A percentile compares a stretch with the other conserved stretches of the same genome.
Evolutionary conservation across 2,797 vertebrate genomes (phyloP).

Genomic region (Parambassis ranga): DNA sequence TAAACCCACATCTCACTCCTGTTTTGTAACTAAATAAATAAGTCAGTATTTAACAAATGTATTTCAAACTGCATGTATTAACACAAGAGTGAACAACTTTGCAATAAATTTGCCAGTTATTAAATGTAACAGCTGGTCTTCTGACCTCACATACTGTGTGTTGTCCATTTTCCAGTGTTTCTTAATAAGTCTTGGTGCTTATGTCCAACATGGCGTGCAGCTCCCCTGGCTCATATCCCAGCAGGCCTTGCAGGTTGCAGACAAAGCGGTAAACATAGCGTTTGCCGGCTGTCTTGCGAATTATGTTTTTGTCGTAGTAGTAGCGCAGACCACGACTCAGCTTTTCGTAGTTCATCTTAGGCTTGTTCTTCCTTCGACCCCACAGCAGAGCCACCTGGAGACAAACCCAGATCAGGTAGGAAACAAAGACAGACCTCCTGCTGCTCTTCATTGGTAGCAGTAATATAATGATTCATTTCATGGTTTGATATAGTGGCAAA

Average conservation of each 20-base stretch:
- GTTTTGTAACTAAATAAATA: too few species aligned
- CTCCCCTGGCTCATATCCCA: slow-evolving; percentile 72
- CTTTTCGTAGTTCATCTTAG: slow-evolving; percentile 82
- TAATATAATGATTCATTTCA: too few species aligned
- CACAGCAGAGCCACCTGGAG: slow-evolving; percentile 75
- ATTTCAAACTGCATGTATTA: too few species aligned
- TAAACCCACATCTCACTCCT: too few species aligned
- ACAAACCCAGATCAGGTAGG: neutral
- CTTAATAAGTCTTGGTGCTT: slow-evolving; percentile 10
- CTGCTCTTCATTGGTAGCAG: too few species aligned
- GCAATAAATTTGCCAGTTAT: too few species aligned
- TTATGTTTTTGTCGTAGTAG: slow-evolving; percentile 82
- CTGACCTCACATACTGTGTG: neutral
- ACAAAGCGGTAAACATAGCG: slow-evolving; percentile 79
- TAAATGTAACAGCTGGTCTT: too few species aligned
- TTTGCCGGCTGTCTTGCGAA: slow-evolving; percentile 75
- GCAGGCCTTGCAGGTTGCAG: slow-evolving; percentile 77
- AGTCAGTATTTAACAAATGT: too few species aligned
- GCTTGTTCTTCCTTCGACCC: slow-evolving; percentile 78
- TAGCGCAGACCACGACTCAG: slow-evolving; percentile 76
- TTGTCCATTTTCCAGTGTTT: neutral
- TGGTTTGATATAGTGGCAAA: too few species aligned
- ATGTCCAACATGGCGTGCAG: slow-evolving; percentile 67
- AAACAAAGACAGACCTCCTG: neutral
- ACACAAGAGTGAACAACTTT: too few species aligned